Base-by-base conservation (phyloP, 2,113 vertebrate species). In the Erinaceus europaeus region DNA sequence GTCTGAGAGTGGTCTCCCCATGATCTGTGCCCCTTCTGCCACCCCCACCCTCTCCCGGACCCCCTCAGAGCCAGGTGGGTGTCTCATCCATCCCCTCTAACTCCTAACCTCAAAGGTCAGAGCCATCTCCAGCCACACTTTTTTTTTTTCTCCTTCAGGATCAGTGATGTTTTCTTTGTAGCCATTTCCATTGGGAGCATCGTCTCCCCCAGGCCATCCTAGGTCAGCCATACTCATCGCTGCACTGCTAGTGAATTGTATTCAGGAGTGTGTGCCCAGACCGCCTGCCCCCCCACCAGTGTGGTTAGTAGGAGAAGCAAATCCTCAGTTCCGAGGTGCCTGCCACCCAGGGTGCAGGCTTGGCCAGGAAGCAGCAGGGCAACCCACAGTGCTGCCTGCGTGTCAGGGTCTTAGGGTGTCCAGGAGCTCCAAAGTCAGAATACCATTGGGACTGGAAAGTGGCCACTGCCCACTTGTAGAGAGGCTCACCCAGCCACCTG, bases 201-300 rank as follows among this genome's bases (percentile, higher is more conserved):
- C 46, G 55, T 88, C 92, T 94, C 23, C 85, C 96, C 81, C 93
- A 94, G 96, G 95, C 94, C 97, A 90, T 96, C 82, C 76, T 73
- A 95, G 94, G 96, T 94, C 96, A 4, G 88, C 95, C 97, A 96
- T 97, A 92, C 87, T 96, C 97, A 97, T 97, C 38, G 36, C 95
- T 84, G 94, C 96, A 93, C 91, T 94, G 97, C 94, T 98, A 98
- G 97, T 97, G 96, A 97, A 96, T 93, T 92, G 93, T 97, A 86
- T 95, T 94, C 94, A 96, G 96, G 97, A 97, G 95, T 65, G 73
- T 52, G 76, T 44, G 23, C 57, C 72, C 69, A 53, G 67, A 50
- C 53, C 84, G 52, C 92, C 80, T n/a, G 72, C 90, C 90, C 72
- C n/a, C 89, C 68, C 76, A 73, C 84, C 84, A 91, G 86, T 53